These are phyloP conservation scores for Tretioscincus oriximinensis DNA, from an alignment of 2,113 vertebrate genomes.

Conservation along the genomic window DNA sequence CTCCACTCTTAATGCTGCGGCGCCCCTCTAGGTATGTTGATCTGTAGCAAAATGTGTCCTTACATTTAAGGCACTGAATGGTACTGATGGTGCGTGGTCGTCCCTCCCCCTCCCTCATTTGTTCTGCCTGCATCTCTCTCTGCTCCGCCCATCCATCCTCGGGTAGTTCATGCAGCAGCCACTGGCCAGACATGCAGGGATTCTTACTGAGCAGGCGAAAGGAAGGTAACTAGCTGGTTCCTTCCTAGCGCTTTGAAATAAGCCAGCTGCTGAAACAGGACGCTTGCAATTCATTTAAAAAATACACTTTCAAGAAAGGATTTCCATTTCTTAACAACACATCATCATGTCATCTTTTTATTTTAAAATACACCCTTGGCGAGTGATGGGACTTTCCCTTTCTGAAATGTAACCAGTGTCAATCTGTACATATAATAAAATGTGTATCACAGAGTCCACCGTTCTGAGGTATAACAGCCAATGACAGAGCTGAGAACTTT, in stretches of 20 bases:
- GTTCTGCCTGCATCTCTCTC: not conserved
- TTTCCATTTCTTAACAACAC: not conserved
- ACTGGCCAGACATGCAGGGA: rapidly evolving
- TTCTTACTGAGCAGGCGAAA: not conserved
- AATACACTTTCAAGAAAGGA: not conserved
- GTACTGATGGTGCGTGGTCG: too few relatives aligned
- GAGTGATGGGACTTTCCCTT: not conserved
- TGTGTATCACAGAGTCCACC: too few relatives aligned
- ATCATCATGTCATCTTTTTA: not conserved
- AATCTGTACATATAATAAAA: too few relatives aligned
- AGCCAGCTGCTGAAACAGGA: not conserved
- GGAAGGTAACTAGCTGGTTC: not conserved
- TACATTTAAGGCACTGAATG: too few relatives aligned
- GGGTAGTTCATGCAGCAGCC: too few relatives aligned
- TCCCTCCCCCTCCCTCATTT: too few relatives aligned
- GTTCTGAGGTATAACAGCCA: too few relatives aligned
- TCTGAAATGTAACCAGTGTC: not conserved
- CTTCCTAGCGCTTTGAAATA: not conserved
- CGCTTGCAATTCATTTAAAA: not conserved
- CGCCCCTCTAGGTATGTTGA: not conserved
- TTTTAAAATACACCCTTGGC: not conserved
- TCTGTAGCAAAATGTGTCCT: not conserved
- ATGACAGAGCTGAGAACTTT: too few relatives aligned
- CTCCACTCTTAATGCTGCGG: not conserved
- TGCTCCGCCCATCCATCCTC: too few relatives aligned